A percentile compares a stretch with the other conserved stretches of the same genome.
These are phyloP conservation scores for Tigriopus californicus DNA, from an alignment of 2,888 invertebrate genomes.

Conservation along the genomic window DNA sequence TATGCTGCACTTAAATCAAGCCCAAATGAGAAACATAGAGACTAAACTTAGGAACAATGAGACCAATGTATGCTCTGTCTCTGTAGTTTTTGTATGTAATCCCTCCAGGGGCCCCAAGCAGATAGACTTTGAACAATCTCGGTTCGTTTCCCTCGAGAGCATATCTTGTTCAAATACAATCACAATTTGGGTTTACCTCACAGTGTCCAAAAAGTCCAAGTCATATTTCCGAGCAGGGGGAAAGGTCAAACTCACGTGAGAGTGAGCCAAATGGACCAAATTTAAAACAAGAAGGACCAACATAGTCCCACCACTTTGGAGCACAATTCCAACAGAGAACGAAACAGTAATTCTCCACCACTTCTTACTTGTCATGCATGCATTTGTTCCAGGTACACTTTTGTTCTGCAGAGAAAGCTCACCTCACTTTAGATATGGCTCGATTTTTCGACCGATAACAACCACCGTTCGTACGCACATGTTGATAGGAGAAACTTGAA, in stretches of 20 bases:
- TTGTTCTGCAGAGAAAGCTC: too few relatives aligned
- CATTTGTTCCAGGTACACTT: too few relatives aligned
- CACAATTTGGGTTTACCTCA: neutral
- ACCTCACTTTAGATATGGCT: too few relatives aligned
- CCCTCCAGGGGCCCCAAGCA: neutral
- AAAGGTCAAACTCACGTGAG: constrained; percentile 19
- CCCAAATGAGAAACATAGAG: neutral
- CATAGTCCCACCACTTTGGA: too few relatives aligned
- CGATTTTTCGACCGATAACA: too few relatives aligned
- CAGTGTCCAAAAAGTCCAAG: constrained; percentile 29
- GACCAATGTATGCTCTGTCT: neutral
- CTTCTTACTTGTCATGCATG: too few relatives aligned
- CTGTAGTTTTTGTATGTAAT: neutral
- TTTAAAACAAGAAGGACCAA: neutral
- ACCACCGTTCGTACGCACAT: too few relatives aligned
- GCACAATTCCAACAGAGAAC: too few relatives aligned
- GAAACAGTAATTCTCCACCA: too few relatives aligned
- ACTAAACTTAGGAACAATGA: neutral
- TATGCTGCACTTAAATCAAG: too few relatives aligned
- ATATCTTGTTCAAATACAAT: neutral
- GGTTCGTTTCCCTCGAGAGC: neutral
- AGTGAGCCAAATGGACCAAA: neutral
- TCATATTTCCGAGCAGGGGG: constrained; percentile 28
- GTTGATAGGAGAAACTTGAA: too few relatives aligned
- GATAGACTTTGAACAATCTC: neutral